Conservation (phyloP, 2,888 invertebrate species). For the Apeira syringaria region DNA sequence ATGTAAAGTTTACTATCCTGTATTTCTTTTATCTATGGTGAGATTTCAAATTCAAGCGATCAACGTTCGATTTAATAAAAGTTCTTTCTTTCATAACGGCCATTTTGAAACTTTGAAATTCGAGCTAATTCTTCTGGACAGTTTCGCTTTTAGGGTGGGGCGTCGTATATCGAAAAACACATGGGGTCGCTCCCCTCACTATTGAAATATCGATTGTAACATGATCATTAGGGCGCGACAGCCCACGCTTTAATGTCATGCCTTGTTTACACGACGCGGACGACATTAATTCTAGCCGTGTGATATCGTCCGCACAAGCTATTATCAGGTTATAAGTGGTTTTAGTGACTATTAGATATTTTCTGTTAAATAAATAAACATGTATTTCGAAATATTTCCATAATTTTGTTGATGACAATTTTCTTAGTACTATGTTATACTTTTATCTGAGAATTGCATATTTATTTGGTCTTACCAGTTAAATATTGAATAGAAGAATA, state of each 20-base stretch:
- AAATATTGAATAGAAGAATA: too few relatives aligned
- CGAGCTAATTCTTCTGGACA: slow-evolving; percentile 7
- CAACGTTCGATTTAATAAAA: too few relatives aligned
- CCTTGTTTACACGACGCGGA: slow-evolving; percentile 39
- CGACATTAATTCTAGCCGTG: slow-evolving; percentile 33
- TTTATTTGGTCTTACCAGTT: too few relatives aligned
- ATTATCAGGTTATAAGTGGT: slow-evolving; percentile 32
- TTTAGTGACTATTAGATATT: slow-evolving; percentile 19
- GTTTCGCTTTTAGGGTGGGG: slow-evolving; percentile 24
- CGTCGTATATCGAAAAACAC: slow-evolving; percentile 30
- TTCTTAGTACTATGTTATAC: too few relatives aligned
- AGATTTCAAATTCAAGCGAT: slow-evolving; percentile 1
- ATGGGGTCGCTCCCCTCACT: slow-evolving; percentile 34
- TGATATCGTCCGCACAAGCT: slow-evolving; percentile 27
- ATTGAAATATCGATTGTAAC: slow-evolving; percentile 46
- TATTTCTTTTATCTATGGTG: slow-evolving; percentile 12
- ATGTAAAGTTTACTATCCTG: slow-evolving; percentile 30
- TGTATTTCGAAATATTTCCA: too few relatives aligned
- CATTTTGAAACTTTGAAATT: too few relatives aligned
- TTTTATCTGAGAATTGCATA: too few relatives aligned
- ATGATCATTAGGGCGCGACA: slow-evolving; percentile 44
- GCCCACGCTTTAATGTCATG: slow-evolving; percentile 33
- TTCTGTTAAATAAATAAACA: too few relatives aligned
- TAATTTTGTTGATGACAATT: too few relatives aligned
- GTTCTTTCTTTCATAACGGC: too few relatives aligned